These are phyloP conservation scores for Drosophila melanica DNA, from an alignment of 1,140 invertebrate genomes.

Conservation along the genomic window DNA sequence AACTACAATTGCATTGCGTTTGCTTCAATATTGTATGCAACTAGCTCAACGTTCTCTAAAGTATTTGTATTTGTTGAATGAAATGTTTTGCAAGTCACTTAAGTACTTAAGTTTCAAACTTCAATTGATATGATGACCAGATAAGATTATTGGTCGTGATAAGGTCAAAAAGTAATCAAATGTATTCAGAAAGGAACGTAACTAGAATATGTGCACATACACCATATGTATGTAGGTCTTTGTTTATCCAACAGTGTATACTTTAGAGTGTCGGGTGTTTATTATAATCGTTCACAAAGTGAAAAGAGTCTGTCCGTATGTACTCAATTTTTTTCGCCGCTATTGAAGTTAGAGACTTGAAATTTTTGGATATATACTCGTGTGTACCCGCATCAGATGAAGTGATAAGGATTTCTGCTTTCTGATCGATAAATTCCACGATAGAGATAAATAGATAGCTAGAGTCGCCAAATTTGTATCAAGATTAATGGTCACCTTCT, in stretches of 20 bases:
- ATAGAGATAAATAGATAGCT: no score
- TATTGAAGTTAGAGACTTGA: no score
- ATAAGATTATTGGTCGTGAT: background rate
- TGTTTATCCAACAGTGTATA: constrained; percentile 30
- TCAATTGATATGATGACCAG: constrained; percentile 8
- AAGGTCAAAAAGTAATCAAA: constrained; percentile 2
- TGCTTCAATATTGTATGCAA: constrained; percentile 55
- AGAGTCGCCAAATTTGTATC: no score
- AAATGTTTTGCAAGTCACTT: constrained; percentile 65
- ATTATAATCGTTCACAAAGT: no score
- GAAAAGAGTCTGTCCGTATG: no score
- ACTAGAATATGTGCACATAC: no score
- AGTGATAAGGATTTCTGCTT: no score
- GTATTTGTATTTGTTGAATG: constrained; percentile 65
- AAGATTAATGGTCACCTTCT: no score
- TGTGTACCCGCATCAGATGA: no score
- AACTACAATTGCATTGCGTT: constrained; percentile 46
- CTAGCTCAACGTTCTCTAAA: constrained; percentile 58
- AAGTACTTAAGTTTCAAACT: constrained; percentile 68
- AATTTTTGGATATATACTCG: constrained; percentile 9
- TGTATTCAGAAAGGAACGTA: constrained; percentile 13
- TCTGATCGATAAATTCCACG: no score
- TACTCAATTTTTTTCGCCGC: no score
- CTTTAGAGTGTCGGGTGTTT: background rate
- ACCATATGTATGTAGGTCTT: constrained; percentile 7